Evolutionary conservation across 2,113 vertebrate genomes (phyloP).

Genomic region (Oncorhynchus nerka): DNA sequence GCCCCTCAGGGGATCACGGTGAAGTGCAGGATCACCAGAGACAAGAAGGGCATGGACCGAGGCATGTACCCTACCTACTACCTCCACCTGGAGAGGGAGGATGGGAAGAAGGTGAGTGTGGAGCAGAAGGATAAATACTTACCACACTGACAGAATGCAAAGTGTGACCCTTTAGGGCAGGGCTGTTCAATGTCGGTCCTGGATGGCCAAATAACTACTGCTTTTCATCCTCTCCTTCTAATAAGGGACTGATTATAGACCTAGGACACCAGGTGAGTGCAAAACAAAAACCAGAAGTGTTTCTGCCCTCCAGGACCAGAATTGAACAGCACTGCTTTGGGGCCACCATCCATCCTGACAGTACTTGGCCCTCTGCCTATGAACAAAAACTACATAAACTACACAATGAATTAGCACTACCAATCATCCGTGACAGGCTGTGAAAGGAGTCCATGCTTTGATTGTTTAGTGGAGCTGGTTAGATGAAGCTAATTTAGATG

Average conservation of each 20-base stretch:
- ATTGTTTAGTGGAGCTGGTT: not conserved
- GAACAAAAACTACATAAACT: not conserved
- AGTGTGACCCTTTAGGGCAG: not conserved
- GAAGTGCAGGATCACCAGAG: conserved; percentile 96
- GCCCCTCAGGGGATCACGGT: conserved; percentile 91
- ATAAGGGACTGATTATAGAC: no score
- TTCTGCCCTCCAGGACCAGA: no score
- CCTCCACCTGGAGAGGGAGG: conserved; percentile 96
- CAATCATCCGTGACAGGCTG: not conserved
- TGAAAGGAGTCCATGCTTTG: not conserved
- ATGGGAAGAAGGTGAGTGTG: conserved; percentile 91
- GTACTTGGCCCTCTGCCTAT: not conserved
- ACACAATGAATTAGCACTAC: not conserved
- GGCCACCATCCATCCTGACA: not conserved
- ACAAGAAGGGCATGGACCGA: conserved; percentile 99
- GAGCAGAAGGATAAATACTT: not conserved
- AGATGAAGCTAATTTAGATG: not conserved
- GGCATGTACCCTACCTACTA: conserved; percentile 99
- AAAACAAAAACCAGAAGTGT: no score
- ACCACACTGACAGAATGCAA: not conserved
- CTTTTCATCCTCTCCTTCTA: no score
- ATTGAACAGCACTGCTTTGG: not conserved
- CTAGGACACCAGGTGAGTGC: no score
- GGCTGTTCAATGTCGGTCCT: no score
- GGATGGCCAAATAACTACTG: no score